phyloP scores from a whole-genome alignment of 2,113 vertebrate genomes.

The Mastomys coucha region DNA sequence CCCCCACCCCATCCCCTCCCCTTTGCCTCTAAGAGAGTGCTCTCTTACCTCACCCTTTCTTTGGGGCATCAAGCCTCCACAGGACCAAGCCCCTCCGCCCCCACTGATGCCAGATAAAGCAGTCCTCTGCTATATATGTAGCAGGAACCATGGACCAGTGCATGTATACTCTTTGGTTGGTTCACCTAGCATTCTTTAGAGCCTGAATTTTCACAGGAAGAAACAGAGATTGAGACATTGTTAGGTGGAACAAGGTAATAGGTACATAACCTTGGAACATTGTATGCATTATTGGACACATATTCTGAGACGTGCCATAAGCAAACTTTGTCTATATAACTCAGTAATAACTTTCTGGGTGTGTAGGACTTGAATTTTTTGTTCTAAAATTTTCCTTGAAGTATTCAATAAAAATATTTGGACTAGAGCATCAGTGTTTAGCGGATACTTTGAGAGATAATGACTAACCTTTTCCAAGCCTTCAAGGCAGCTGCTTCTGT shows the following conservation, averaged over 20 bases:
- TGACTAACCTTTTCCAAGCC: not conserved
- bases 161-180: too few species aligned
- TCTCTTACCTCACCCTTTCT: too few species aligned
- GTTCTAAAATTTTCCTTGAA: not conserved
- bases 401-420: constrained; percentile 53
- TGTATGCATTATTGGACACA: not conserved
- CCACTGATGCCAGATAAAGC: too few species aligned
- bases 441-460: constrained; percentile 27
- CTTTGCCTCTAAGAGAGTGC: too few species aligned
- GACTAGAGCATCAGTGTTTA: constrained; percentile 16
- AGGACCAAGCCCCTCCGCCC: too few species aligned
- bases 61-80: too few species aligned
- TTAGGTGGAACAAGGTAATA: not conserved
- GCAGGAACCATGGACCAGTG: too few species aligned
- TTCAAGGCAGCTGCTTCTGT: not conserved
- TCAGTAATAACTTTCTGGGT: constrained; percentile 3
- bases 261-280: not conserved
- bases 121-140: too few species aligned
- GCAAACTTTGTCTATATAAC: not conserved
- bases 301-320: constrained; percentile 20
- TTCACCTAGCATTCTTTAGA: not conserved
- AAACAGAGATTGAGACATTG: constrained; percentile 7
- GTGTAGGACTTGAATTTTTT: not conserved
- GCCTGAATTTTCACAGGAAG: not conserved
- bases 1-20: too few species aligned